phyloP scores from a whole-genome alignment of 2,797 vertebrate species.

The Ptychadena robeensis region DNA sequence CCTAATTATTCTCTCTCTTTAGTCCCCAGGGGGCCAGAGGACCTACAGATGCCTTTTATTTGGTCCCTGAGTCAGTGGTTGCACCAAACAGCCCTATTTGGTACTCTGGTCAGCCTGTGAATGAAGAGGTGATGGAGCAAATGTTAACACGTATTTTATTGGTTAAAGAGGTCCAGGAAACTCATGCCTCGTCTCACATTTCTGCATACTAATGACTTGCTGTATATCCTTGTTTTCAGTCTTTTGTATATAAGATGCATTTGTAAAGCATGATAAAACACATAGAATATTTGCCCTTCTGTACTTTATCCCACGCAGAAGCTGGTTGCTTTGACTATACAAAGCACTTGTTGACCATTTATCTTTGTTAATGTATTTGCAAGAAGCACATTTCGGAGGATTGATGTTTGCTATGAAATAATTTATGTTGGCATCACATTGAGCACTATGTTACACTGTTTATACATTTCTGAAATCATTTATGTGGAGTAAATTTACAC shows the following conservation, averaged over 20 bases:
- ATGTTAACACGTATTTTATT: conserved; percentile 66
- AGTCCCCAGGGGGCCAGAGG: conserved; percentile 65
- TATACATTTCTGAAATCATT: conserved; percentile 42
- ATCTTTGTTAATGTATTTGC: conserved; percentile 50
- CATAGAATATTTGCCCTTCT: conserved; percentile 40
- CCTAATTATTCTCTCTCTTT: conserved; percentile 6
- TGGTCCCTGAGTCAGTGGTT: conserved; percentile 64
- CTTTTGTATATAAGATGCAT: conserved; percentile 41
- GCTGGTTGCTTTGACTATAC: conserved; percentile 47
- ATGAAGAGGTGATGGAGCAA: conserved; percentile 64
- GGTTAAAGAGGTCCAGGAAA: conserved; percentile 65
- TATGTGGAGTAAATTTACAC: conserved; percentile 54
- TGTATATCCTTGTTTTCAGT: conserved; percentile 31
- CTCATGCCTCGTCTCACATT: conserved; percentile 53
- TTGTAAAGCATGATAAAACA: conserved; percentile 58
- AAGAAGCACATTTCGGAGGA: conserved; percentile 44
- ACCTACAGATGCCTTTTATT: conserved; percentile 64
- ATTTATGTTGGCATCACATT: conserved; percentile 52
- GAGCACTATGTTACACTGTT: conserved; percentile 44
- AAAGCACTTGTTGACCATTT: conserved; percentile 49
- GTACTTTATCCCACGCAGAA: conserved; percentile 54
- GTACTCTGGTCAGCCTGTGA: conserved; percentile 65
- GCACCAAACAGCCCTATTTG: conserved; percentile 66
- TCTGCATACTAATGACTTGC: conserved; percentile 52
- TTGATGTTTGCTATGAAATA: conserved; percentile 35